Evolutionary conservation across 2,797 vertebrate genomes (phyloP), one percentile per base, ranked within the genome.

Genomic region (Heliangelus exortis): DNA sequence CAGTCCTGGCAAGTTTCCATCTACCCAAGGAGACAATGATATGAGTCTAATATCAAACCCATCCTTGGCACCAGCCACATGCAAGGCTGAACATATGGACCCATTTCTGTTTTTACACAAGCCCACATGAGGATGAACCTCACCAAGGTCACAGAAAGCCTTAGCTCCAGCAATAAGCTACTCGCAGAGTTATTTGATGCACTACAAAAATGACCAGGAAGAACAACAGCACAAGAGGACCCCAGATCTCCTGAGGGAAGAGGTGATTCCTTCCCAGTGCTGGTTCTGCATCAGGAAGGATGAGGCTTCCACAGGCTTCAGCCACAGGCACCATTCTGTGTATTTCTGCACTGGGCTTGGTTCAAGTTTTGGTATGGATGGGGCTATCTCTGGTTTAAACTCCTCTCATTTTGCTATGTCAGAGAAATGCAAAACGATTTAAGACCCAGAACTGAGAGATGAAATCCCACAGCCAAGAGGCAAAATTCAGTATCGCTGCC

Each of bases 81-180:
- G 36, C 13, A 4, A 95, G 33, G 76, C 73, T 81, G 83, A 94
- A 74, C 94, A 95, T 93, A 95, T 84, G 95, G 94, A 47, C 89
- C 84, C 53, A 59, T 61, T 81, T 89, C 55, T 90, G 73, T 45
- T 91, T 69, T 61, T 79, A 84, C 1, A 0, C 41, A 41, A 63
- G 77, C 47, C 82, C 54, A 67, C 59, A 15, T 19, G 43, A 86
- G 92, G 53, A 87, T 93, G 88, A 69, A 76, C 59, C 62, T 89
- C 76, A 28, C 15, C 91, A 93, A 96, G 91, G 93, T 86, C 93
- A 92, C 53, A 59, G 29, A 79, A 13, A 79, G 48, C n/a, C 83
- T 83, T 2, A 43, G 36, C 62, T 71, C 47, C 76, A 84, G 72
- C 62, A 78, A 2, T 7, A 48, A 54, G 11, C 71, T 67, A 58